Evolutionary conservation across 1,140 invertebrate species (phyloP).

Genomic region (Ditylenchus dipsaci): DNA sequence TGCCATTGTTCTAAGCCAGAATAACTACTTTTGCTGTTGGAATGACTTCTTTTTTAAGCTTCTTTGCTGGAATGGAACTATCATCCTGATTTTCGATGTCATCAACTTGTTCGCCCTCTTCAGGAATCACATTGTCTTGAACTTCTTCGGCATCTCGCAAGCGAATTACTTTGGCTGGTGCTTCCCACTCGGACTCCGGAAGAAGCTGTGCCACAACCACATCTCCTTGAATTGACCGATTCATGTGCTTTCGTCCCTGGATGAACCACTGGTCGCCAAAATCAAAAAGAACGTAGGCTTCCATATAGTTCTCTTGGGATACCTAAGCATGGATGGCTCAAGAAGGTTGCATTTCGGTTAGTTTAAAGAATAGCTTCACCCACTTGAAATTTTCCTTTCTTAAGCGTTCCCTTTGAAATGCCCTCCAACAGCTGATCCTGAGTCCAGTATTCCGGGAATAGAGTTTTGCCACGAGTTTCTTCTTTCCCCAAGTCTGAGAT

Average conservation of each 20-base stretch:
- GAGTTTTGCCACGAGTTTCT: conserved; percentile 21
- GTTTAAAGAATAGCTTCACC: not conserved
- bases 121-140: conserved; percentile 40
- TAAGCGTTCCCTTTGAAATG: conserved; percentile 31
- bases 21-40: conserved; percentile 66
- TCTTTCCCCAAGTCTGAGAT: conserved; percentile 28
- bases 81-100: conserved; percentile 21
- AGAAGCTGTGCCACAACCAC: conserved; percentile 84
- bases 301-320: conserved; percentile 41
- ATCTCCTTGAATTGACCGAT: conserved; percentile 92
- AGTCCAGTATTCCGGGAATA: conserved; percentile 37
- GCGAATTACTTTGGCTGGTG: conserved; percentile 63
- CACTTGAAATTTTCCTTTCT: conserved; percentile 44
- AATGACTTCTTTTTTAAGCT: conserved; percentile 72
- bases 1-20: no score
- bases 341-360: not conserved
- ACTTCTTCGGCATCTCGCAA: conserved; percentile 55
- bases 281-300: conserved; percentile 36
- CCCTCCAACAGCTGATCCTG: conserved; percentile 39
- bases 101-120: conserved; percentile 22
- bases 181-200: conserved; percentile 81
- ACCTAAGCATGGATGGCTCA: conserved; percentile 26
- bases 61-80: conserved; percentile 21
- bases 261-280: conserved; percentile 30
- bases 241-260: conserved; percentile 59